Conservation (phyloP, 2,888 invertebrate species). For the Nemurella pictetii region DNA sequence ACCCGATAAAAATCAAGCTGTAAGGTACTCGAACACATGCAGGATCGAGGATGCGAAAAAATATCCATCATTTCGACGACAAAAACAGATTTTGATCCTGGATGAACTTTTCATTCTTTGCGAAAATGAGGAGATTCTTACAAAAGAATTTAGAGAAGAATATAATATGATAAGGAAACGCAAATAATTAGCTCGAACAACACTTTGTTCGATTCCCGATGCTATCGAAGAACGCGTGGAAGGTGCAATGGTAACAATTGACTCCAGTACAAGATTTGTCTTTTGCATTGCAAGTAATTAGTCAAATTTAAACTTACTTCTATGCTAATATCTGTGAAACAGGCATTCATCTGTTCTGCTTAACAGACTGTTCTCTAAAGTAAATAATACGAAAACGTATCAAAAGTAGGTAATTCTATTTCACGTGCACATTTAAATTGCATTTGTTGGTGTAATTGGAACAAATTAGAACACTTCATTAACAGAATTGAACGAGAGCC, state of each 20-base stretch:
- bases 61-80: not conserved
- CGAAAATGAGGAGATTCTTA: not conserved
- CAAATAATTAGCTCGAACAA: not conserved
- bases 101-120: not conserved
- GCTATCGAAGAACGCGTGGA: not conserved
- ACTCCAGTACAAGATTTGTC: not conserved
- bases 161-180: not conserved
- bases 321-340: not conserved
- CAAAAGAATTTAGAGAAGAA: too few species aligned
- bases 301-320: not conserved
- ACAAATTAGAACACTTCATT: not conserved
- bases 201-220: not conserved
- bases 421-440: not conserved
- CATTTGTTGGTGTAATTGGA: not conserved
- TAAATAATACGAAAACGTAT: not conserved
- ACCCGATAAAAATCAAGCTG: not conserved
- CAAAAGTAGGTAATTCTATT: not conserved
- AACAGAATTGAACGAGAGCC: not conserved
- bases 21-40: not conserved
- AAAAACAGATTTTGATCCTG: not conserved
- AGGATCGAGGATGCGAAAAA: not conserved
- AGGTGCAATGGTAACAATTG: not conserved
- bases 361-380: not conserved
- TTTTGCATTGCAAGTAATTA: not conserved
- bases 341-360: not conserved